Evolutionary conservation across 1,140 invertebrate species (phyloP).

Genomic region (Sarcophaga bullata): DNA sequence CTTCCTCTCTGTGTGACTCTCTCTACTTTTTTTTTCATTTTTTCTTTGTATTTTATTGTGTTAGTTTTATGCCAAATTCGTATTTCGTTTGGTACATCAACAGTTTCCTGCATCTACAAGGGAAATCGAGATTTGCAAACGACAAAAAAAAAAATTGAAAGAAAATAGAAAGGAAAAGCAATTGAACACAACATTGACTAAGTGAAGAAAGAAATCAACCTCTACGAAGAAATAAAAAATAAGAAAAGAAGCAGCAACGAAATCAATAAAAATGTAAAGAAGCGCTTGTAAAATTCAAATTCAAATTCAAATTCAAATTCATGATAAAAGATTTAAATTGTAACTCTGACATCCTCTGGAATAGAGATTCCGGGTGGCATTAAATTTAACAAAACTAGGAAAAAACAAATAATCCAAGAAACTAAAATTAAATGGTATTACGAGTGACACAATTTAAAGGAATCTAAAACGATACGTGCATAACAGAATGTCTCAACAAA

Average conservation of each 20-base stretch:
- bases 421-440: too few species aligned
- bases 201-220: background rate
- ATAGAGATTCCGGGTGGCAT: too few species aligned
- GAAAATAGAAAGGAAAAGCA: background rate
- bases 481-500: too few species aligned
- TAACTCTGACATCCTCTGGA: background rate
- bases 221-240: too few species aligned
- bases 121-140: conserved; percentile 2
- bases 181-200: background rate
- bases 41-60: background rate
- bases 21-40: background rate
- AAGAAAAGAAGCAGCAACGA: too few species aligned
- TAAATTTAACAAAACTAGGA: too few species aligned
- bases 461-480: too few species aligned
- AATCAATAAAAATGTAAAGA: too few species aligned
- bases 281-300: too few species aligned
- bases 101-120: background rate
- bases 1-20: background rate
- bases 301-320: background rate
- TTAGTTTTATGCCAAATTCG: background rate
- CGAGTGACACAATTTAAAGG: too few species aligned
- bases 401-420: too few species aligned
- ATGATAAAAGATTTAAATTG: background rate
- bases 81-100: background rate
- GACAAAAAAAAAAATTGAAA: background rate